These are phyloP conservation scores for Dryobates pubescens DNA, from an alignment of 2,797 vertebrate species.

Conservation along the genomic window DNA sequence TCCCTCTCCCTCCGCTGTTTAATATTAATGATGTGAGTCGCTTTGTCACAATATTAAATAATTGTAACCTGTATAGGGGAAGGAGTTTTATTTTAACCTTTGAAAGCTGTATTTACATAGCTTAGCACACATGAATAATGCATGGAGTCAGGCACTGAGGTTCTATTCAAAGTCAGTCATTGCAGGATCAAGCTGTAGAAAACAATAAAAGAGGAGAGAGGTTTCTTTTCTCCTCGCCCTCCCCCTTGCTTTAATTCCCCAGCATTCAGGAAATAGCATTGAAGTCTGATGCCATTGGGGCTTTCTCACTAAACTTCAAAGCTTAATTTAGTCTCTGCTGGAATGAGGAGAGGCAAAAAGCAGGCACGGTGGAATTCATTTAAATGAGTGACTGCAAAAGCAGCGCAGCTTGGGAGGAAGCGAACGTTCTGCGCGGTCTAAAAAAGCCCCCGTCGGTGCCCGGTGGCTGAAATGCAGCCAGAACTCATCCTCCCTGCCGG, in stretches of 20 bases:
- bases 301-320: slow-evolving; percentile 60
- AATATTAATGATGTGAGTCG: slow-evolving; percentile 25
- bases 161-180: slow-evolving; percentile 64
- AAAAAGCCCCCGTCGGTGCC: fast-evolving
- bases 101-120: slow-evolving; percentile 52
- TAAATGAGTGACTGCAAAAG: slow-evolving; percentile 25
- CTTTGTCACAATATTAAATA: slow-evolving; percentile 48
- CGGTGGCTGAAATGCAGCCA: fast-evolving
- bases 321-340: slow-evolving; percentile 54
- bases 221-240: not conserved
- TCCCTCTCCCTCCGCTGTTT: not conserved
- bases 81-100: slow-evolving; percentile 64
- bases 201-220: not conserved
- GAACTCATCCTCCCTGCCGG: fast-evolving
- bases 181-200: not conserved
- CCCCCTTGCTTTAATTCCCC: not conserved
- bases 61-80: slow-evolving; percentile 20
- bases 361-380: slow-evolving; percentile 27
- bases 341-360: slow-evolving; percentile 43
- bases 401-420: slow-evolving; percentile 17
- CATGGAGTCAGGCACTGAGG: not conserved
- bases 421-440: not conserved
- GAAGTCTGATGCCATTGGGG: slow-evolving; percentile 17
- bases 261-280: not conserved
- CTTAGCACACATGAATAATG: slow-evolving; percentile 66